Evolutionary conservation across 2,888 invertebrate species (phyloP).

Genomic region (Platynereis dumerilii): DNA sequence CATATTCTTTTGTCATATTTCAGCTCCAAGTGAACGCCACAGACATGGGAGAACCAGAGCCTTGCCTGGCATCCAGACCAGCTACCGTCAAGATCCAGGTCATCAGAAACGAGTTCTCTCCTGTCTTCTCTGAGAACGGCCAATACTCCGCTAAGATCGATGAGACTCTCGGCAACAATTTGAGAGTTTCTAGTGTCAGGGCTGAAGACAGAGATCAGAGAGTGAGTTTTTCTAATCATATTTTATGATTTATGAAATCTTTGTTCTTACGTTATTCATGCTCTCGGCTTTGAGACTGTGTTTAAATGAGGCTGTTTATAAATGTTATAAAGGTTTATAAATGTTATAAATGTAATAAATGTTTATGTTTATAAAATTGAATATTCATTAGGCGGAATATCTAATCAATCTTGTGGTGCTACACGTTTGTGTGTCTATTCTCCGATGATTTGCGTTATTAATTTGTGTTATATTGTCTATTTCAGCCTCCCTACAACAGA

Average conservation of each 20-base stretch:
- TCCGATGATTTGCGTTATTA: background rate
- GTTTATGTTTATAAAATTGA: conserved; percentile 5
- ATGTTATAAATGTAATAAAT: background rate
- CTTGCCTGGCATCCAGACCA: conserved; percentile 29
- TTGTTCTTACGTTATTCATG: too few relatives aligned
- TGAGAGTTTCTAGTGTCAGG: conserved; percentile 27
- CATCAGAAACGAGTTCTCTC: conserved; percentile 33
- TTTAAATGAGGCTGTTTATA: background rate
- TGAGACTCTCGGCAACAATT: conserved; percentile 28
- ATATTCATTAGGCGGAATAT: too few relatives aligned
- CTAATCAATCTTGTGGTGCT: too few relatives aligned
- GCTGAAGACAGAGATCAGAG: conserved; percentile 32
- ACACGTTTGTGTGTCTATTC: background rate
- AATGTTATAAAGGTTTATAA: background rate
- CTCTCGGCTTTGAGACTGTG: too few relatives aligned
- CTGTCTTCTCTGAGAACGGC: conserved; percentile 34
- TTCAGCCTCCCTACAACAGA: conserved; percentile 30
- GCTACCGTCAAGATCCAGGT: conserved; percentile 33
- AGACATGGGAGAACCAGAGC: conserved; percentile 28
- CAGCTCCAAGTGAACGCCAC: conserved; percentile 20
- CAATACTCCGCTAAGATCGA: conserved; percentile 29
- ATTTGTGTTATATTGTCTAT: conserved; percentile 3
- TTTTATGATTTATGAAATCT: too few relatives aligned
- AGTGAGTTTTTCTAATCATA: conserved; percentile 16
- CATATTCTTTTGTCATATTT: background rate